Evolutionary conservation across 2,888 invertebrate genomes (phyloP), one percentile per base, ranked within the genome.

Genomic region (Nemotelus nigrinus): DNA sequence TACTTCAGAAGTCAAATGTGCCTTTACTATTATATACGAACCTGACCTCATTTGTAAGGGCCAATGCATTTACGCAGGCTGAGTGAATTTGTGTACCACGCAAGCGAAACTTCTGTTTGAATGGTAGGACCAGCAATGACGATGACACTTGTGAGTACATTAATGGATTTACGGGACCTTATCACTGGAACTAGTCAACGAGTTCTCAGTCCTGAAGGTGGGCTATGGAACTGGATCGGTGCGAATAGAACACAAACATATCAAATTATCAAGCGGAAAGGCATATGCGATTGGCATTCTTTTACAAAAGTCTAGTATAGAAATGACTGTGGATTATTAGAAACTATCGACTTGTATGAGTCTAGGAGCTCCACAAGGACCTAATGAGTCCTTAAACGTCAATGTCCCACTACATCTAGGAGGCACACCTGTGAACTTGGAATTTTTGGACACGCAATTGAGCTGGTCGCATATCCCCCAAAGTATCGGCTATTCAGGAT

Each of bases 391-490:
- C 83, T 87, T 96, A 7, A 95, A 93, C 81, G 90, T 96, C 0
- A 96, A 97, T 85, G 93, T 94, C 0, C 96, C 97, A 0, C 88
- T 98, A 39, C 97, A 98, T 87, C 86, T 99, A 43, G 95, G 95
- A 45, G 95, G 95, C 4, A 89, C 93, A 0, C 90, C 92, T 58
- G 88, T 92, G 25, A 25, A 25, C 25, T 25, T 25, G 1, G 25
- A 25, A 25, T 25, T 25, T 25, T 25, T 25, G 25, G 91, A 91
- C 0, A 85, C 88, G 0, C 88, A 89, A 48, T 90, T 92, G 78
- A 90, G 91, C 76, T 96, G 96, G 95, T 88, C 89, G 41, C 88
- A 92, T 82, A 88, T 89, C 4, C 95, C 95, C 2, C 92, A 91
- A 8, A 89, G 89, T 70, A 88, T 90, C 80, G 92, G 93, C 78